Conservation (phyloP, 2,113 vertebrate genomes). For the Mobula hypostoma region DNA sequence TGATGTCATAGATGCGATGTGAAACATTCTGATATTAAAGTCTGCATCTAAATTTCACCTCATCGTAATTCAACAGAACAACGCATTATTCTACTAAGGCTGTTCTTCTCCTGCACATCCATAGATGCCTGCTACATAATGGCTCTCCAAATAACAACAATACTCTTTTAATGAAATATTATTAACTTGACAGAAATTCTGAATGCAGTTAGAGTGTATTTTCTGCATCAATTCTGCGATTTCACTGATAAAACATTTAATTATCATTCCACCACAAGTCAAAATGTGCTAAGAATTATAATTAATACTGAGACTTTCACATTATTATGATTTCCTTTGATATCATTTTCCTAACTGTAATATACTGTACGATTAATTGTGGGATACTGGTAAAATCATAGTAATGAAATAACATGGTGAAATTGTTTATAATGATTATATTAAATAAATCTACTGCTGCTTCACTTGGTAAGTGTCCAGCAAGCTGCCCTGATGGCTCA, state of each 20-base stretch:
- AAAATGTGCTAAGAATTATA: constrained; percentile 16
- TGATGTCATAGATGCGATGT: neutral
- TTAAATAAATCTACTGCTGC: neutral
- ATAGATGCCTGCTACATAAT: neutral
- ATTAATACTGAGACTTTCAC: constrained; percentile 18
- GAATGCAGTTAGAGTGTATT: neutral
- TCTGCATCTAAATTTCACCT: neutral
- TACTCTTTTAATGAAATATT: neutral
- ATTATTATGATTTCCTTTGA: constrained; percentile 22
- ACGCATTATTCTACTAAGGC: neutral
- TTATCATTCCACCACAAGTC: neutral
- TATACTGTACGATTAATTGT: constrained; percentile 29
- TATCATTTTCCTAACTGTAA: constrained; percentile 26
- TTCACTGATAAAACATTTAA: neutral
- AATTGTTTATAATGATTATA: neutral
- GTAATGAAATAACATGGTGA: neutral
- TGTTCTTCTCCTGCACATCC: too few relatives aligned
- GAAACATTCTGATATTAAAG: neutral
- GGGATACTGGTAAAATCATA: neutral
- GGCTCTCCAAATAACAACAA: neutral
- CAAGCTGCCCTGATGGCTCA: neutral
- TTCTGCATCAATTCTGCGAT: neutral
- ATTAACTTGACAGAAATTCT: neutral
- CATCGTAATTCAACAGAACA: neutral
- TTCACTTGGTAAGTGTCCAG: neutral